Conservation (phyloP, 2,113 vertebrate genomes). For the Apteryx mantelli region DNA sequence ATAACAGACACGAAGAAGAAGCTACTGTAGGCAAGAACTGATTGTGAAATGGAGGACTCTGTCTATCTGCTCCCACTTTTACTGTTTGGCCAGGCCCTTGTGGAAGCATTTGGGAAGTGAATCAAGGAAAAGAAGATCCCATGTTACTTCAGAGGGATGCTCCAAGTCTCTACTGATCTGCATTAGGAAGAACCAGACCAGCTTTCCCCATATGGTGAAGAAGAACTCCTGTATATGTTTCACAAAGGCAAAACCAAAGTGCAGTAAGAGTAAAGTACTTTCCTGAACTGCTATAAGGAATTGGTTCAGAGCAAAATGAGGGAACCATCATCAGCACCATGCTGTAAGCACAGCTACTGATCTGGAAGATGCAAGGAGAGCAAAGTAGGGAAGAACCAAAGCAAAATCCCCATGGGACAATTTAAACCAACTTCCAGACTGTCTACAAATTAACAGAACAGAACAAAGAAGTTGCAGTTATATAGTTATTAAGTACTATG, state of each 20-base stretch:
- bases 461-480: neutral
- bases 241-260: neutral
- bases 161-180: neutral
- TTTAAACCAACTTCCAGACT: neutral
- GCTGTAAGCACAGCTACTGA: neutral
- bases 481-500: accelerated
- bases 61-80: neutral
- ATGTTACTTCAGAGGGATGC: neutral
- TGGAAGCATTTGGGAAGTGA: neutral
- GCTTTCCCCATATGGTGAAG: neutral
- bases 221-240: neutral
- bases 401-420: neutral
- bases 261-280: neutral
- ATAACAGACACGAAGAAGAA: neutral
- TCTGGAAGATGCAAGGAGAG: neutral
- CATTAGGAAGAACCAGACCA: neutral
- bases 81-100: neutral
- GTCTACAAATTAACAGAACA: neutral
- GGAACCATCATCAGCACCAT: accelerated
- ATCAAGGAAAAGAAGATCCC: neutral
- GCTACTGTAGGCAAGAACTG: neutral
- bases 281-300: neutral
- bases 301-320: neutral
- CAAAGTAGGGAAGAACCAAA: neutral
- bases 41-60: neutral